Base-by-base conservation (phyloP, 1,140 invertebrate genomes). In the Ladona fulva region DNA sequence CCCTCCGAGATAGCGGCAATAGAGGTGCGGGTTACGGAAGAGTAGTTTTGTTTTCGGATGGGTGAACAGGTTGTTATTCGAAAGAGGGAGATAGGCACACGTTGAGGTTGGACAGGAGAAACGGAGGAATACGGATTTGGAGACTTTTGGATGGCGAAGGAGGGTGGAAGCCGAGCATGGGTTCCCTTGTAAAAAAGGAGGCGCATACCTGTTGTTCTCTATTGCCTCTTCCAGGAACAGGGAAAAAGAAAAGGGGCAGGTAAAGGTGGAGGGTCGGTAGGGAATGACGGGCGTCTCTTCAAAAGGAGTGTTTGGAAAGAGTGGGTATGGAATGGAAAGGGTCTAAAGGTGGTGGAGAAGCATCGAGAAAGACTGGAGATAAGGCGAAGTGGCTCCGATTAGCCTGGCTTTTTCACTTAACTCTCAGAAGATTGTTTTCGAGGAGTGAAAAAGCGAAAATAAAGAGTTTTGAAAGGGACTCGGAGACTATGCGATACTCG, bases 201-300 rank as follows among this genome's bases (percentile, higher is more conserved):
- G 52, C 52, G 52, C 52, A 66, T 66, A 66, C 52, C 52, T 66
- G 52, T 66, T 66, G 52, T 66, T 66, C 52, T 37, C 52, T 12
- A 22, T 22, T 12, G n/a, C 52, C 52, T 66, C 3, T 66, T 66
- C 52, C 52, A 66, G 52, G 52, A 66, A 66, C 14, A 16, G 52
- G 52, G 52, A 66, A 66, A 66, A 52, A 52, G 44, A 52, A 52
- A 66, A 66, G n/a, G 52, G 52, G 52, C 52, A 66, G 52, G 52
- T 19, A 22, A 66, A 22, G 44, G 44, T 10, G 44, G 44, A 52
- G 12, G n/a, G 52, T 66, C 16, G 52, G 52, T 12, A 12, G 52
- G 14, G 52, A 19, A 66, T 5, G 29, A 8, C 29, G 29, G n/a
- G n/a, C 8, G 3, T 37, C 29, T 37, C 29, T 16, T 22, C 52